These are phyloP conservation scores for Lithophane ornitopus DNA, from an alignment of 2,888 invertebrate genomes.

Conservation along the genomic window DNA sequence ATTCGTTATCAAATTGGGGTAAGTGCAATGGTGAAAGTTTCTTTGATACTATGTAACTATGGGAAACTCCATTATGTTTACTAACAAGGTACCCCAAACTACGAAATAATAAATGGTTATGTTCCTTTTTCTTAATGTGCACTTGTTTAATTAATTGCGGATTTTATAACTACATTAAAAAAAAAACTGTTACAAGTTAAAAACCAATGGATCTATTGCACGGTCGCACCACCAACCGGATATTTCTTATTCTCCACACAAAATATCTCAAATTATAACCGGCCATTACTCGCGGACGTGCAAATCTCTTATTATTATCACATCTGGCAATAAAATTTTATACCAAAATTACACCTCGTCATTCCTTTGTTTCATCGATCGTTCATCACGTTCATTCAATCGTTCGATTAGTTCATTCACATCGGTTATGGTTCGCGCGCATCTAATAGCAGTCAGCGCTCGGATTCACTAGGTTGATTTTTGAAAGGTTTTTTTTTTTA, in stretches of 20 bases:
- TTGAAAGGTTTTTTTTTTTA: constrained; percentile 22
- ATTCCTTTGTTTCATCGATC: constrained; percentile 51
- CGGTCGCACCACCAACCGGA: constrained; percentile 12
- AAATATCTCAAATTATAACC: constrained; percentile 54
- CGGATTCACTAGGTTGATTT: constrained; percentile 30
- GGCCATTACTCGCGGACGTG: constrained; percentile 34
- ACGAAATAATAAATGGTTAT: too few relatives aligned
- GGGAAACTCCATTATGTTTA: too few relatives aligned
- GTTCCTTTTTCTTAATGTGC: not conserved
- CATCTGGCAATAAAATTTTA: constrained; percentile 56
- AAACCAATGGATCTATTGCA: not conserved
- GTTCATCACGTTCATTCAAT: constrained; percentile 60
- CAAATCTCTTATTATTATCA: constrained; percentile 50
- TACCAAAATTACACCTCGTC: constrained; percentile 60
- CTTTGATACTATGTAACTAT: not conserved
- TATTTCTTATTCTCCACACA: constrained; percentile 36
- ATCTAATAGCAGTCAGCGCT: constrained; percentile 17
- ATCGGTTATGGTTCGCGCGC: constrained; percentile 51
- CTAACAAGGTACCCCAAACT: not conserved
- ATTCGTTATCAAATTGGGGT: constrained; percentile 2
- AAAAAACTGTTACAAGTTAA: not conserved
- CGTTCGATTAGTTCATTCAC: constrained; percentile 57
- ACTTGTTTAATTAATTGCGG: not conserved
- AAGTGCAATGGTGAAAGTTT: not conserved
- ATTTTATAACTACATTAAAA: not conserved